Base-by-base conservation (phyloP, 1,140 invertebrate genomes). In the Drosophila kurseongensis region DNA sequence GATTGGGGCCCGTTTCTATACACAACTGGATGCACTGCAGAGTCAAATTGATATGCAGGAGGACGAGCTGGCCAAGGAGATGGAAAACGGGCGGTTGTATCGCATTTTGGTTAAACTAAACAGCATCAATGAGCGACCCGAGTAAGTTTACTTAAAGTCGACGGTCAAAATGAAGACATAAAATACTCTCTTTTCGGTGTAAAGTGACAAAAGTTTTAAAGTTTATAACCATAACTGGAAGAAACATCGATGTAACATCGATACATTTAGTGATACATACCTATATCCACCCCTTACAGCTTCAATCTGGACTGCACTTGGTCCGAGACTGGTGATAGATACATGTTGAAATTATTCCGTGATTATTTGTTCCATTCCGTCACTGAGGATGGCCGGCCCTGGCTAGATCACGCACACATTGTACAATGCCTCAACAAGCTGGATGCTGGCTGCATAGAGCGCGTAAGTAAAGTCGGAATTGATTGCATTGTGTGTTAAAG, bases 311-410 rank as follows among this genome's bases (percentile, higher is more conserved):
- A 99, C 93, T 95, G 96, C 8, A 95, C 96, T 23, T 99, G 98
- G 98, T 96, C 97, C 47, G 98, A 99, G 93, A 99, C 98, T 29
- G 98, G 98, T 35, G 98, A 99, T 93, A 95, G 98, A 50, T 99
- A 99, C 93, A 97, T 99, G 96, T 94, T 99, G 92, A 99, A 99
- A 94, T 93, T 99, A 84, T 99, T 99, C 94, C 94, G 98, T 73
- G 99, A 99, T 94, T 99, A 98, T 92, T 93, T 99, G 78, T 99
- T 99, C 93, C 98, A 99, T 94, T 95, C 97, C 91, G 96, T 98
- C 41, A 96, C 96, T 38, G 96, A 97, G 74, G 97, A 98, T 92
- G 98, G 98, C 32, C 94, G 96, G 60, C 98, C 99, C 9, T 99
- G 98, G 97, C 92, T 99, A 41, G 98, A 99, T 93, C 95, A 99